Conservation (phyloP, 2,888 invertebrate species). For the Drosophila flavopinicola region DNA sequence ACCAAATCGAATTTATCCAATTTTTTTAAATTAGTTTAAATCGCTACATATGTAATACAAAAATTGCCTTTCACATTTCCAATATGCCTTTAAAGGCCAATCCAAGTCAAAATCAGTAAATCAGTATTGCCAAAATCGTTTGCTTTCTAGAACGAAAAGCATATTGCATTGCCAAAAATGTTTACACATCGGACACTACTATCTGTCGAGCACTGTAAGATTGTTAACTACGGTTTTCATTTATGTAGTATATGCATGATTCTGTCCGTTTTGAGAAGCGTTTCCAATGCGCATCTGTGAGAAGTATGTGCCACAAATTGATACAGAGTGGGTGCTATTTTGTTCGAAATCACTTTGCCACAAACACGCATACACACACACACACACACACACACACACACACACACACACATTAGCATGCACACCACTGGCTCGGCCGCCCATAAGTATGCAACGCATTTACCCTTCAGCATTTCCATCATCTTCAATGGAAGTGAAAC, state of each 20-base stretch:
- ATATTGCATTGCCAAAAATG: neutral
- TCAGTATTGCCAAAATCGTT: no score
- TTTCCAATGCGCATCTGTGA: neutral
- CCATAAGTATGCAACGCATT: constrained; percentile 2
- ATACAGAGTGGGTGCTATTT: constrained; percentile 3
- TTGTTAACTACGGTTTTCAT: neutral
- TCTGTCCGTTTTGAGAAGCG: neutral
- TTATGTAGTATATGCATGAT: neutral
- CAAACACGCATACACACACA: neutral
- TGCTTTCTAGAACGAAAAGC: neutral
- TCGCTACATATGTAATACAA: no score
- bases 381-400: neutral
- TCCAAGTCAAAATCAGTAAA: no score
- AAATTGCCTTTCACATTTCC: no score
- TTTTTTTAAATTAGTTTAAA: no score
- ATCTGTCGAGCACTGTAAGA: no score
- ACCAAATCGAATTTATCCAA: no score
- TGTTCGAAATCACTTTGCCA: constrained; percentile 2
- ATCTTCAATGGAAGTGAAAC: constrained; percentile 4
- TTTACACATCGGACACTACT: neutral
- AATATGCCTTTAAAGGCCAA: no score
- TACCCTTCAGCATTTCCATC: neutral
- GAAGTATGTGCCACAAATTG: constrained; percentile 12
- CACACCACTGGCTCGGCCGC: neutral
- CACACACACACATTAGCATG: constrained; percentile 3